Evolutionary conservation across 2,113 vertebrate species (phyloP), one percentile per base, ranked within the genome.

Genomic region (Entomyzon cyanotis): DNA sequence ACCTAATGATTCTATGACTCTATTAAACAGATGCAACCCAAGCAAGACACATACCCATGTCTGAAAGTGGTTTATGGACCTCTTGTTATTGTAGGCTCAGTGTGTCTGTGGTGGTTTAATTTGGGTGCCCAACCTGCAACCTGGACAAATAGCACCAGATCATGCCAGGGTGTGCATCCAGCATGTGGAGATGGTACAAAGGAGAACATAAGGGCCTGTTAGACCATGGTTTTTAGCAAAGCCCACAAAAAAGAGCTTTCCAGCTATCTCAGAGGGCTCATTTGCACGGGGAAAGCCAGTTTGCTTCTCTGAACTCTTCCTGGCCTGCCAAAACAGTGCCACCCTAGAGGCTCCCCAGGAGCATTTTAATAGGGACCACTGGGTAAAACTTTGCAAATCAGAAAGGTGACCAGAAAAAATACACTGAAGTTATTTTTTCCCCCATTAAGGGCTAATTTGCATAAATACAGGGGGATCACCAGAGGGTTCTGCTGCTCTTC

Each of bases 231-330:
- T 37, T 80, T 91, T 39, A 90, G 46, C 67, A 91, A 41, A 93
- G 42, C 49, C 90, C 92, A 93, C 87, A 85, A 91, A 63, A 90
- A 95, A 93, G 82, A 75, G 12, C 41, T 83, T 79, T 79, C 58
- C 65, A 76, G 65, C 37, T 73, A 58, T 85, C 82, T 93, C 67
- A 85, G 95, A 82, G 58, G 62, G 49, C 35, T 95, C 41, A 64
- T 96, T 56, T 89, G 19, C 74, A 75, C 64, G 0, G 0, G 64
- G 47, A 71, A 44, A 75, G 81, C 20, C 25, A 5, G 52, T 67
- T 87, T 81, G 53, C 69, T 79, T 59, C 82, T 92, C 70, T 71
- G 53, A 80, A 33, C 1, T 2, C n/a, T 58, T 42, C 88, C 50
- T 56, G 44, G 74, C 82, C 84, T 94, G 82, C 70, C 90, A 60